Evolutionary conservation across 2,797 vertebrate genomes (phyloP), one percentile per base, ranked within the genome.

Genomic region (Orestias chungarensis): DNA sequence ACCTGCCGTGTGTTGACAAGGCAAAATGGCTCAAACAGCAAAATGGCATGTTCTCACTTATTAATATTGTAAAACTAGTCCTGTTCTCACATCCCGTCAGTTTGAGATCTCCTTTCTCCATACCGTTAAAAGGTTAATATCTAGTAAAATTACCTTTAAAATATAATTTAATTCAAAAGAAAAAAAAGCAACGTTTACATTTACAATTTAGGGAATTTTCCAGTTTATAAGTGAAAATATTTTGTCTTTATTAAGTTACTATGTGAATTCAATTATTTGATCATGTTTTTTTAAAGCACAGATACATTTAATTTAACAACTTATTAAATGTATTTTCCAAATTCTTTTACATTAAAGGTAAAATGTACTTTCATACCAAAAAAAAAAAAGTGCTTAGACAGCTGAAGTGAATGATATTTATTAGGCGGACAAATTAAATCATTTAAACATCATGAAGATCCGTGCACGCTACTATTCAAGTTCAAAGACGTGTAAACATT

Each of bases 1-100:
- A 91, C 91, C 90, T 93, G 89, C 85, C 65, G 85, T 93, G 87
- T 92, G 92, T 92, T 92, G 92, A 93, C 89, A 93, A 91, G 68
- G 85, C 84, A 89, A 91, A 93, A 91, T 91, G 82, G 89, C 91
- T 91, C 87, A 86, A 93, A 66, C 82, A 66, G 86, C 82, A 91
- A 92, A 93, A 92, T 93, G 84, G 89, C 90, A 92, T 86, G 87
- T 93, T 93, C 92, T 86, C 89, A 92, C 91, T 83, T 93, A 78
- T 83, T 88, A 68, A 79, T 87, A 89, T 89, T 90, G 90, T 90
- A 87, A 89, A 93, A 92, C 92, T 83, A 82, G 82, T 87, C 86
- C 73, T 70, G 88, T 86, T 91, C 81, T 88, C 88, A 80, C 83
- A 79, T 66, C n/a, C 40, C 77, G 75, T 85, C 71, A 84, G 57